These are phyloP conservation scores for Lordiphosa clarofinis DNA, from an alignment of 1,140 invertebrate genomes.

Conservation along the genomic window DNA sequence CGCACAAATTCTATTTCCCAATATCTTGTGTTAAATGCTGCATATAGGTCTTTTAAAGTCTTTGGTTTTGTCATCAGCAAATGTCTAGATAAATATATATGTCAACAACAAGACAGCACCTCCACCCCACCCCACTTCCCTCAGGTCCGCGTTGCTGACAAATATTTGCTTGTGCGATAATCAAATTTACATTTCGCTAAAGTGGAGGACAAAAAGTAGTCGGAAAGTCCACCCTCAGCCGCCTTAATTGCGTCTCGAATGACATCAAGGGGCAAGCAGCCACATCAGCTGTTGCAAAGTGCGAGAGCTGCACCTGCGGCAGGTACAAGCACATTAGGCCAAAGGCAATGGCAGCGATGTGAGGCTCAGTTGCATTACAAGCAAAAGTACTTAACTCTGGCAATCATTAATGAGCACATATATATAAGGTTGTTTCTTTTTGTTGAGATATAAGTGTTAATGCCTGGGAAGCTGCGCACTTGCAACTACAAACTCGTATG, in stretches of 20 bases:
- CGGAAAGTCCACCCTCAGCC: constrained; percentile 8
- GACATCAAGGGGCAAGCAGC: constrained; percentile 26
- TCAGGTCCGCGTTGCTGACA: constrained; percentile 30
- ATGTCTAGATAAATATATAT: constrained; percentile 73
- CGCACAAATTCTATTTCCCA: no score
- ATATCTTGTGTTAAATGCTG: no score
- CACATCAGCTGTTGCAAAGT: constrained; percentile 17
- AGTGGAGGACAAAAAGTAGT: constrained; percentile 58
- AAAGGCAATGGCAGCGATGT: constrained; percentile 26
- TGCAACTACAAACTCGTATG: constrained; percentile 3
- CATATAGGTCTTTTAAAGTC: no score
- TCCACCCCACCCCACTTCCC: background rate
- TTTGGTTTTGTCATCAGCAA: no score
- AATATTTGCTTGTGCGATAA: constrained; percentile 70
- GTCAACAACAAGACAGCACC: constrained; percentile 48
- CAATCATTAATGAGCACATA: constrained; percentile 45
- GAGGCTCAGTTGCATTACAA: constrained; percentile 36
- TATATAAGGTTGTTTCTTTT: constrained; percentile 1
- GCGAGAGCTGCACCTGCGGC: constrained; percentile 42
- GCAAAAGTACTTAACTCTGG: constrained; percentile 57
- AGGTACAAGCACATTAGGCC: constrained; percentile 55
- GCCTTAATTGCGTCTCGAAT: constrained; percentile 57
- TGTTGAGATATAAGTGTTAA: constrained; percentile 7
- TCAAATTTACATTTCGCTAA: constrained; percentile 73
- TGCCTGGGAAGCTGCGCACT: constrained; percentile 16